Percentiles rank a stretch among this genome's conserved stretches.
Evolutionary conservation across 2,797 vertebrate genomes (phyloP).

Genomic region (Furcifer pardalis): DNA sequence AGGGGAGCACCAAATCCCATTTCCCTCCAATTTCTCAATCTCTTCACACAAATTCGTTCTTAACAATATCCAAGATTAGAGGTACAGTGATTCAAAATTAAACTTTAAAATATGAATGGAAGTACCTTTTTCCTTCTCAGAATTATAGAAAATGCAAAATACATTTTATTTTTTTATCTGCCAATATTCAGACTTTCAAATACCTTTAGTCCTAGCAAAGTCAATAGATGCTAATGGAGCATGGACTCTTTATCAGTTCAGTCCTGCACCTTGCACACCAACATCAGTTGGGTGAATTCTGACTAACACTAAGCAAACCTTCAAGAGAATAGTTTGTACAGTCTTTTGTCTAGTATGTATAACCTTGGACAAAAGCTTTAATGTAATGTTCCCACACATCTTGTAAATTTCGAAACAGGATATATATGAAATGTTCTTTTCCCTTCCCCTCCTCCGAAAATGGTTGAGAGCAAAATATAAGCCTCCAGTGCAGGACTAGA

Average conservation of each 20-base stretch:
- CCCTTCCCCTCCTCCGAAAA: conserved; percentile 33
- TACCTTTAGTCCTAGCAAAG: neutral
- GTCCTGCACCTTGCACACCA: too few relatives aligned
- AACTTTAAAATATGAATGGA: neutral
- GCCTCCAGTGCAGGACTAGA: conserved; percentile 47
- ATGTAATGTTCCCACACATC: neutral
- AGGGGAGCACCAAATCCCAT: too few relatives aligned
- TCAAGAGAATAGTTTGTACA: neutral
- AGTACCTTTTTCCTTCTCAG: neutral
- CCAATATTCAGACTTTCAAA: neutral
- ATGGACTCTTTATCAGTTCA: neutral
- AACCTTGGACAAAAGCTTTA: neutral
- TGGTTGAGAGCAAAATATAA: conserved; percentile 63
- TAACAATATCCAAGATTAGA: neutral
- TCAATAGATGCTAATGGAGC: conserved; percentile 34
- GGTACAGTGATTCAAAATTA: neutral
- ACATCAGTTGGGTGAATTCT: neutral
- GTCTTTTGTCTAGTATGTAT: neutral
- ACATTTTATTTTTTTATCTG: too few relatives aligned
- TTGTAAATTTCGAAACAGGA: neutral
- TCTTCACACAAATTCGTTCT: too few relatives aligned
- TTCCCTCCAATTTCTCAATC: too few relatives aligned
- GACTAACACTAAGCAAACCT: neutral
- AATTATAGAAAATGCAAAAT: neutral
- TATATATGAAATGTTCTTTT: conserved; percentile 15